Evolutionary conservation across 2,888 invertebrate species (phyloP).

Genomic region (Melipona beecheii): DNA sequence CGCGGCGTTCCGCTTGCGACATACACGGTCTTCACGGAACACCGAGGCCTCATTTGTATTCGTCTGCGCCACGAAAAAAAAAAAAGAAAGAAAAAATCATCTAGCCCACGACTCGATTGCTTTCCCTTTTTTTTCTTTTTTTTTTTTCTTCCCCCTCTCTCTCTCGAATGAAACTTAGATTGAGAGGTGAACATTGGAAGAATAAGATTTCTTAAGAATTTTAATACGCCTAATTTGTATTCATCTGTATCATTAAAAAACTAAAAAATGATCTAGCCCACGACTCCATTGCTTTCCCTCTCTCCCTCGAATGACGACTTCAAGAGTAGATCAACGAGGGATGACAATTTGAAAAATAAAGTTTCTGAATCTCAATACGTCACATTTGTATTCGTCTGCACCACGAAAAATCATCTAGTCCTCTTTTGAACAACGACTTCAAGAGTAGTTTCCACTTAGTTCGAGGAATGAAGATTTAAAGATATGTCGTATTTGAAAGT

Average conservation of each 20-base stretch:
- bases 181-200: too few relatives aligned
- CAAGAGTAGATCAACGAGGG: too few relatives aligned
- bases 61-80: constrained; percentile 30
- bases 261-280: constrained; percentile 29
- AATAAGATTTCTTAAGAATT: too few relatives aligned
- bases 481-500: not conserved
- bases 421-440: not conserved
- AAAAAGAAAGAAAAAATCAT: constrained; percentile 34
- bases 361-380: too few relatives aligned
- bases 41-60: constrained; percentile 45
- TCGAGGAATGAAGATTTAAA: not conserved
- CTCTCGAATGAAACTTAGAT: too few relatives aligned
- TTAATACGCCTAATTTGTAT: too few relatives aligned
- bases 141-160: too few relatives aligned
- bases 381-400: constrained; percentile 46
- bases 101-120: not conserved
- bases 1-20: constrained; percentile 55
- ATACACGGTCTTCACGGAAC: constrained; percentile 44
- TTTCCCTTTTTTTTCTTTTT: not conserved
- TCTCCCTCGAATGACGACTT: not conserved
- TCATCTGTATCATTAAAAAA: not conserved
- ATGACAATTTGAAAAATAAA: too few relatives aligned
- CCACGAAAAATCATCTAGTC: constrained; percentile 44
- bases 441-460: too few relatives aligned
- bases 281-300: not conserved